Percentiles rank a stretch among this genome's conserved stretches.
Conservation (phyloP, 2,113 vertebrate genomes). For the Salvelinus sp. region DNA sequence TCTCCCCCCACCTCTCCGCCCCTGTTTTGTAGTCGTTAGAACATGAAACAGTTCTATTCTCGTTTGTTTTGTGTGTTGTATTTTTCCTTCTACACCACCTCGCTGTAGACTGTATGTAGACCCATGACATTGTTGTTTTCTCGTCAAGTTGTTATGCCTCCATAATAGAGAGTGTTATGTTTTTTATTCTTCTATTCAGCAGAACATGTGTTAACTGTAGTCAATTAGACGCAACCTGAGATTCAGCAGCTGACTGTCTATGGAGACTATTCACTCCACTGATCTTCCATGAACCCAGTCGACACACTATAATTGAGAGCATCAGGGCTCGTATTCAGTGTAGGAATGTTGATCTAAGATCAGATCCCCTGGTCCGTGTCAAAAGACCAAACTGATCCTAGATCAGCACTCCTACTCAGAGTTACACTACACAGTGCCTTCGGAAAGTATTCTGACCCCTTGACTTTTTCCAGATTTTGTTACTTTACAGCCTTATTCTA, state of each 20-base stretch:
- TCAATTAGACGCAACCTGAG: constrained; percentile 52
- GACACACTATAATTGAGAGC: too few species aligned
- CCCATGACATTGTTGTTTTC: constrained; percentile 14
- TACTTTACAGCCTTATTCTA: too few species aligned
- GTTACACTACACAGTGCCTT: too few species aligned
- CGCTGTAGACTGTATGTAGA: constrained; percentile 13
- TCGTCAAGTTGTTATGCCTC: constrained; percentile 10
- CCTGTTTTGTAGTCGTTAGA: constrained; percentile 34
- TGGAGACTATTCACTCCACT: too few species aligned
- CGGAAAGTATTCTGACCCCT: too few species aligned
- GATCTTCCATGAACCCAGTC: too few species aligned
- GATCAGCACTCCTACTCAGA: too few species aligned
- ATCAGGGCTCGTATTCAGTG: too few species aligned
- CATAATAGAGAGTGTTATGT: constrained; percentile 27
- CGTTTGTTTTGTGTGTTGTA: constrained; percentile 8
- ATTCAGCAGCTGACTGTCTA: not conserved
- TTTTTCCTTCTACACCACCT: constrained; percentile 2
- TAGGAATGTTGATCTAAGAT: too few species aligned
- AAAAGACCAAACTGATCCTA: too few species aligned
- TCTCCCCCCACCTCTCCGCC: constrained; percentile 15
- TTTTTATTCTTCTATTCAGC: constrained; percentile 48
- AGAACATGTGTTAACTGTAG: constrained; percentile 18
- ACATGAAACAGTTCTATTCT: constrained; percentile 47
- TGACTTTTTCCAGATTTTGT: too few species aligned
- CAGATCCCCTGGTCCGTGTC: too few species aligned